Base-by-base conservation (phyloP, 2,113 vertebrate genomes). In the Archocentrus centrarchus region DNA sequence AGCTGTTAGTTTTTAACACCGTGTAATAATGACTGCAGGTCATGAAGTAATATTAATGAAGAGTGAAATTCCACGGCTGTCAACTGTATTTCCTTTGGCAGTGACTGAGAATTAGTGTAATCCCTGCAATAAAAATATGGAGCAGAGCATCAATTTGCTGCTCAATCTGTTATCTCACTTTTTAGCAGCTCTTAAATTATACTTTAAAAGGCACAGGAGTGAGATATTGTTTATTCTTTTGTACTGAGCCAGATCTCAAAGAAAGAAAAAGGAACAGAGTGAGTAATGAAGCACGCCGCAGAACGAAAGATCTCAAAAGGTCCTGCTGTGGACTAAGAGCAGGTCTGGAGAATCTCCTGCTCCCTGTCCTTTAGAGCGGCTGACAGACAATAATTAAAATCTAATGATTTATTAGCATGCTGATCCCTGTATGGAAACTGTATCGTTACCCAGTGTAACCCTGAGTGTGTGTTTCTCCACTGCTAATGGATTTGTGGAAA, bases 371-470 rank as follows among this genome's bases (percentile, higher is more conserved):
- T 89, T 89, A 90, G 86, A 88, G 86, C 86, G 10, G 83, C 91
- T 94, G 95, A 95, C 94, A 92, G 95, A 95, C 93, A 93, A 92
- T 94, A 96, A 96, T 96, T 95, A 96, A 95, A 93, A 94, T 79
- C 86, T 90, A 95, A 93, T 95, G 95, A 96, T 96, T 96, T 96
- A 95, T 96, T 94, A 93, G 93, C 88, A 75, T 87, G 83, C 80
- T 86, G 79, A 92, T 91, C 89, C 87, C 89, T 24, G 57, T 85
- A 92, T 94, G 94, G 95, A 96, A 96, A 95, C 89, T 91, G 91
- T 90, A 95, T 93, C 93, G 93, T 90, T 92, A 92, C 79, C 61
- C 78, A 86, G 80, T 44, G 61, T 85, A 70, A 63, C 70, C 60
- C 17, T 44, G 4, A 75, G 81, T 82, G 89, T 84, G 84, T 87